Percentiles rank a stretch among this genome's conserved stretches.
Conservation (phyloP, 2,888 invertebrate species). For the Copidosoma aretas region DNA sequence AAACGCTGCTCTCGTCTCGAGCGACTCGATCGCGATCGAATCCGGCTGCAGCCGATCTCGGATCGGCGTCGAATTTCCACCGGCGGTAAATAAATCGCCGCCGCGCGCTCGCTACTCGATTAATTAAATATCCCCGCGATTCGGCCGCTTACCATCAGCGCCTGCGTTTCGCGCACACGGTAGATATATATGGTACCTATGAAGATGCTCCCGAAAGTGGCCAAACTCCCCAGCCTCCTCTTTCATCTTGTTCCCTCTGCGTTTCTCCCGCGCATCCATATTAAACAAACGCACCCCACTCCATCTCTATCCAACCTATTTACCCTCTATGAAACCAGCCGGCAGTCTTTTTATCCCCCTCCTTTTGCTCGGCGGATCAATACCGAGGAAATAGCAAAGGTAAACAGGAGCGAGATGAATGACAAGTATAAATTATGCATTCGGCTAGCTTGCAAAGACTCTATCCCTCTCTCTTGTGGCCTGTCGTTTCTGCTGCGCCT, state of each 20-base stretch:
- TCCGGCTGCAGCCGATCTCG: too few species aligned
- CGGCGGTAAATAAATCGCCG: background rate
- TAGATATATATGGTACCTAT: constrained; percentile 38
- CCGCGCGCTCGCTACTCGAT: constrained; percentile 46
- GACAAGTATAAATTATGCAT: constrained; percentile 58
- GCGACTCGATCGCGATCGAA: too few species aligned
- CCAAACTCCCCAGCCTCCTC: constrained; percentile 49
- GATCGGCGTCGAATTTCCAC: too few species aligned
- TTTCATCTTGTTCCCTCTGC: constrained; percentile 13
- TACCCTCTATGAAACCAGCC: constrained; percentile 42
- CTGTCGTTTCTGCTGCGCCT: constrained; percentile 15
- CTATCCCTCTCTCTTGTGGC: constrained; percentile 26
- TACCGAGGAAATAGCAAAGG: constrained; percentile 57
- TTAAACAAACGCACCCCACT: constrained; percentile 37
- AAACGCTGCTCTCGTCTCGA: background rate
- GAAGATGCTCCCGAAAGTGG: constrained; percentile 53
- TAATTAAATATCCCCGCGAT: constrained; percentile 58
- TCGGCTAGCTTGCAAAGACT: constrained; percentile 47
- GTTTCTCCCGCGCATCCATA: constrained; percentile 22
- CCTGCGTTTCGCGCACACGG: constrained; percentile 54
- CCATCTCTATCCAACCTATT: constrained; percentile 50
- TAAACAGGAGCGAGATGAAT: constrained; percentile 57
- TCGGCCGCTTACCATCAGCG: constrained; percentile 55
- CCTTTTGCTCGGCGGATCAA: constrained; percentile 51
- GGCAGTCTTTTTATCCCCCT: constrained; percentile 23